Base-by-base conservation (phyloP, 2,113 vertebrate genomes). In the Tachysurus fulvidraco region DNA sequence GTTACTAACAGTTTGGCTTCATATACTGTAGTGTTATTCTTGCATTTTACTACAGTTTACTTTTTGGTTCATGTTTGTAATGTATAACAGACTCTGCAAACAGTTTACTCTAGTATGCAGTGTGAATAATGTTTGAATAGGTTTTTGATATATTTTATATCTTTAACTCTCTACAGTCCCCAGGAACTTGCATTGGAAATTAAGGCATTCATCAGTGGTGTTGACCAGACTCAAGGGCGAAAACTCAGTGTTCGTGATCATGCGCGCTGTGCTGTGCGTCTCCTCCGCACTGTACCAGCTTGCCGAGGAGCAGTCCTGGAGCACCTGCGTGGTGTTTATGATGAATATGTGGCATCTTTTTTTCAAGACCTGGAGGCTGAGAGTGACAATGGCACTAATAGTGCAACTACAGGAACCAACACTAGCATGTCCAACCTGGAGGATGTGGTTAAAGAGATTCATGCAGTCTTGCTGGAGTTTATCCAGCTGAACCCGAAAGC, bases 131-230 rank as follows among this genome's bases (percentile, higher is more conserved):
- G 9, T 54, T n/a, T 7, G 17, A 54, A n/a, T 62, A 62, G 62
- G 57, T 81, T 28, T 41, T 81, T 4, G 8, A 7, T 64, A 46
- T 50, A 59, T 8, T 23, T 8, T 23, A 64, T 9, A 2, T n/a
- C 16, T 74, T 83, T 12, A 0, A 73, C 19, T 55, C 54, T 65
- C 46, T 86, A 89, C 41, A 98, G 95, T 81, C 91, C 96, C 14
- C 97, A 98, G 94, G 97, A 98, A 88, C 94, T 98, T 52, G 95
- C 96, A 5, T 96, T 96, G 92, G 97, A 98, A 92, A 96, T 98
- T 85, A 98, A 98, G 90, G 96, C 97, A 4, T 98, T 99, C 88
- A 95, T 98, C 85, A 98, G 95, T 0, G 97, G 97, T 0, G 85
- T 96, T 0, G 97, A 98, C 89, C 95, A 95, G 0, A 88, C 93